phyloP scores from a whole-genome alignment of 1,140 invertebrate genomes.

The Metaphire vulgaris region DNA sequence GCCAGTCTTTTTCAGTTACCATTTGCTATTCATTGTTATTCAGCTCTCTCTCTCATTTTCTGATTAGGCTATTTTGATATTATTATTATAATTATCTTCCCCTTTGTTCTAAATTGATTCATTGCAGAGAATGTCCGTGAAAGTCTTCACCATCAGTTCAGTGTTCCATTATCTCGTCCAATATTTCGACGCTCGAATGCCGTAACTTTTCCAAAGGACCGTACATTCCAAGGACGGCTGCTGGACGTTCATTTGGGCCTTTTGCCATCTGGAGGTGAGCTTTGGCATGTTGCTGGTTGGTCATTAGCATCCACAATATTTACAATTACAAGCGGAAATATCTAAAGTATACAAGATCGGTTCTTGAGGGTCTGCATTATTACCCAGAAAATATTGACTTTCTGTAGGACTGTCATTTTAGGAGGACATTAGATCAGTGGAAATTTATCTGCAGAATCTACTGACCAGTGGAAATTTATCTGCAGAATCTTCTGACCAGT shows the following conservation, averaged over 20 bases:
- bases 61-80: no score
- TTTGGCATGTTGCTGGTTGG: neutral
- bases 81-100: no score
- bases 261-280: conserved; percentile 52
- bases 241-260: conserved; percentile 68
- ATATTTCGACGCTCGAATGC: conserved; percentile 65
- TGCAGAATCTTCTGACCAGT: no score
- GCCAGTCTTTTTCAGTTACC: no score
- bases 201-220: conserved; percentile 57
- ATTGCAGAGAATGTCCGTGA: no score
- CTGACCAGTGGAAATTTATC: neutral
- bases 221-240: conserved; percentile 55
- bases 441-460: conserved; percentile 1
- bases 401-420: neutral
- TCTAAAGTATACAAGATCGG: conserved; percentile 33
- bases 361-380: conserved; percentile 32
- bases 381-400: conserved; percentile 14
- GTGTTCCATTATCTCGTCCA: conserved; percentile 62
- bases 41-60: no score
- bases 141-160: conserved; percentile 61
- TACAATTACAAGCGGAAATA: neutral
- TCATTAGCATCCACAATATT: conserved; percentile 36
- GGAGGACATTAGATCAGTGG: neutral
- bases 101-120: no score
- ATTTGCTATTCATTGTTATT: no score